These are phyloP conservation scores for Daphoenositta chrysoptera DNA, from an alignment of 2,113 vertebrate genomes.

Conservation along the genomic window DNA sequence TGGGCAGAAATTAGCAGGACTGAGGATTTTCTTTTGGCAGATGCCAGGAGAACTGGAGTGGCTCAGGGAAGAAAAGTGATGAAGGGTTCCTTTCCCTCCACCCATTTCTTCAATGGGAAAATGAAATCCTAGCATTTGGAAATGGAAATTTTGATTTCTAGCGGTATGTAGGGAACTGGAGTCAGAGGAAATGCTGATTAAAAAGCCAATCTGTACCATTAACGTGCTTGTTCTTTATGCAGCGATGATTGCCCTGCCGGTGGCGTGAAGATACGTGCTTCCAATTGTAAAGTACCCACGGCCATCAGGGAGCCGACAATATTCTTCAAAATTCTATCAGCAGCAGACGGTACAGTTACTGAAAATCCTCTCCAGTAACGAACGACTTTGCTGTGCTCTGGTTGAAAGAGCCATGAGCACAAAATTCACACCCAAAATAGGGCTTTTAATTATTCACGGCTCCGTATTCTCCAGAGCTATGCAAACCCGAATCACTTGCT, in stretches of 20 bases:
- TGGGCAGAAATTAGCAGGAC: neutral
- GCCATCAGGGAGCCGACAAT: neutral
- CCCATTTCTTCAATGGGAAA: neutral
- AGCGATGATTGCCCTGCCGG: neutral
- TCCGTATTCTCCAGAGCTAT: neutral
- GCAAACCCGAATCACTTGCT: neutral
- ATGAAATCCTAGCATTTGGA: neutral
- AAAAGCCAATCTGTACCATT: neutral
- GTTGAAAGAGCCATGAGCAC: neutral
- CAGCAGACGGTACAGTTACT: neutral
- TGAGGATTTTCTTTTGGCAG: neutral
- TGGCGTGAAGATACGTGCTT: fast-evolving
- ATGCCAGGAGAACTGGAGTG: neutral
- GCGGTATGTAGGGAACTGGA: fast-evolving
- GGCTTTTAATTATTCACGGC: neutral
- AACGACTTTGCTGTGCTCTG: neutral
- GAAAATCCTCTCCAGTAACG: neutral
- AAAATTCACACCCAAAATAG: neutral
- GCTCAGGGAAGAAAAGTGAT: neutral
- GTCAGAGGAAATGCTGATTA: neutral
- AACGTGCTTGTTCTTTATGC: neutral
- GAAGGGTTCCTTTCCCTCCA: neutral
- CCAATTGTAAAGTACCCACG: neutral
- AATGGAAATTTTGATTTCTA: neutral
- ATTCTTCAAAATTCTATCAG: neutral